Evolutionary conservation across 2,797 vertebrate genomes (phyloP), one percentile per base, ranked within the genome.

Genomic region (Chromobotia macracanthus): DNA sequence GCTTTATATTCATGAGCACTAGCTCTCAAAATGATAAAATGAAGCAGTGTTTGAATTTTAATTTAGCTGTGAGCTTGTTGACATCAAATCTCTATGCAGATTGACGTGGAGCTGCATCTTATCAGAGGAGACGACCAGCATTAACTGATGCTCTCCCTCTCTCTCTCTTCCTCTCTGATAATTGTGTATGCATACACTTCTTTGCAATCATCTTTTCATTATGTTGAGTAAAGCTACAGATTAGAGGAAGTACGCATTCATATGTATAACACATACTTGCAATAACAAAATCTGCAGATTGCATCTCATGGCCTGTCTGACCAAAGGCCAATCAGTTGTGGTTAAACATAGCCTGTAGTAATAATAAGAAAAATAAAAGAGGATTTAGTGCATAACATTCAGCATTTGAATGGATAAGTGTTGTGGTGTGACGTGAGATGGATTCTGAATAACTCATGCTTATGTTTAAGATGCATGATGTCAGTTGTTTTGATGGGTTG

Each of bases 21-120:
- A 68, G 51, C 23, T 35, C 5, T 58, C 21, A 69, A 25, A 69
- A 77, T 77, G 23, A 68, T 68, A 46, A 60, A 48, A 23, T 56
- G 50, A 21, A 55, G 16, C 48, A 41, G 46, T 61, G 18, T 2
- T 75, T 65, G 48, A 53, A 75, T 53, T 75, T 35, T 12, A 35
- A 41, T 41, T 75, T 68, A 46, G n/a, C 35, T 19, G 31, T 46
- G 16, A 63, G 5, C 61, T 56, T 56, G 18, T 48, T 55, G 18
- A 46, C 23, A 25, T 69, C 5, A 46, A 50, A 16, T 28, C 16
- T 50, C 23, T 1, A 4, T 51, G 46, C 21, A 23, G 16, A 38
- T 55, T 48, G 1, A 13, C 3, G 23, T 55, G 28, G 3, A 13
- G 28, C 35, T 51, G 18, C 11, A 21, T n/a, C 55, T 23, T 5